phyloP scores from a whole-genome alignment of 1,140 invertebrate genomes.

The Drosophila rhopaloa region DNA sequence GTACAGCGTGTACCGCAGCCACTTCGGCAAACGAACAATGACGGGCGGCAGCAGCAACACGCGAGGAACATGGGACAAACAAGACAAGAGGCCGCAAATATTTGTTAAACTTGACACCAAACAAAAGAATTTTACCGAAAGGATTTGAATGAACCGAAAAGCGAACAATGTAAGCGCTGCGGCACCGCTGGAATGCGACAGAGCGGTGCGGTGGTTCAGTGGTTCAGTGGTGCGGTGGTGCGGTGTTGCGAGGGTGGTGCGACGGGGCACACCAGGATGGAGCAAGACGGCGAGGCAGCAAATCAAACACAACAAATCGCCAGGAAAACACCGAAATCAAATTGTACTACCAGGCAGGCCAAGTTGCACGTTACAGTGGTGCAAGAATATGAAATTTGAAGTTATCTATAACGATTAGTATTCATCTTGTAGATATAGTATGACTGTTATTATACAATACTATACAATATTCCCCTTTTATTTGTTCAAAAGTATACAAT shows the following conservation, averaged over 20 bases:
- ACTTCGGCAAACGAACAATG: constrained; percentile 41
- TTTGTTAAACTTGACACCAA: constrained; percentile 84
- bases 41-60: constrained; percentile 57
- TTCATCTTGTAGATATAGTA: too few relatives aligned
- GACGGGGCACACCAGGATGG: constrained; percentile 3
- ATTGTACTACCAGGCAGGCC: constrained; percentile 61
- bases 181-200: constrained; percentile 63
- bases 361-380: constrained; percentile 13
- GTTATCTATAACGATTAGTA: not conserved
- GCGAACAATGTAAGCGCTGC: constrained; percentile 75
- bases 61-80: constrained; percentile 66
- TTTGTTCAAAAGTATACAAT: too few relatives aligned
- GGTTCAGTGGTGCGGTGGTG: not conserved
- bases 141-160: constrained; percentile 76
- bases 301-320: constrained; percentile 80
- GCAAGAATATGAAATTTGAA: too few relatives aligned
- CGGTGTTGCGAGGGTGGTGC: constrained; percentile 5
- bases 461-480: too few relatives aligned
- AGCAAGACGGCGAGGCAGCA: constrained; percentile 52
- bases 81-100: constrained; percentile 79
- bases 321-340: constrained; percentile 76
- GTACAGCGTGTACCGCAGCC: constrained; percentile 21
- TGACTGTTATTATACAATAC: too few relatives aligned
- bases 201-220: not conserved
- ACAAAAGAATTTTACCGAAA: constrained; percentile 84